These are phyloP conservation scores for Lamprologus lemairii DNA, from an alignment of 2,113 vertebrate genomes.

Conservation along the genomic window DNA sequence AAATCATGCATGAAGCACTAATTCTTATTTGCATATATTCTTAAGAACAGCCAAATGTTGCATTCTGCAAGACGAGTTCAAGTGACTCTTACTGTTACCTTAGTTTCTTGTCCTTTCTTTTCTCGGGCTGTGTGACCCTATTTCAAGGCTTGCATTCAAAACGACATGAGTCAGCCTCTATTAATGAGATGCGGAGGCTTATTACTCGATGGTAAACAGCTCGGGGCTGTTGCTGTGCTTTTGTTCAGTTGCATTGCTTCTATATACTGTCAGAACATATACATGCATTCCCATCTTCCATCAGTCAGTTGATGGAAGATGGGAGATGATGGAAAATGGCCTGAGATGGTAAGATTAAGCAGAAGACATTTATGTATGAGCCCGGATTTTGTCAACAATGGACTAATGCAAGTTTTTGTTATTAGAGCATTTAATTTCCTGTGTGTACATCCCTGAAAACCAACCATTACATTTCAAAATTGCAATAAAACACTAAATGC, in stretches of 20 bases:
- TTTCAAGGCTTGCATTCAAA: constrained; percentile 19
- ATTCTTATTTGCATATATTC: constrained; percentile 17
- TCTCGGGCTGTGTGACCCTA: not conserved
- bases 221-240: not conserved
- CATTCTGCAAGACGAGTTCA: not conserved
- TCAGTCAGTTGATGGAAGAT: not conserved
- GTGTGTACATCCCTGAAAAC: constrained; percentile 10
- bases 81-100: constrained; percentile 1
- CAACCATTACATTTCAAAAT: not conserved
- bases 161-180: constrained; percentile 32
- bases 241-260: not conserved
- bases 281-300: not conserved
- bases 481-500: constrained; percentile 35
- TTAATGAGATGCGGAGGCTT: constrained; percentile 32
- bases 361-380: not conserved
- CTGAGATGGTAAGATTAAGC: not conserved
- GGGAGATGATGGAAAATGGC: not conserved
- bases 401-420: not conserved
- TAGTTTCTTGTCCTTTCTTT: not conserved
- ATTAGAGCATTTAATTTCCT: not conserved
- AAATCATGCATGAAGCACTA: constrained; percentile 23
- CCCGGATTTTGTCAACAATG: not conserved
- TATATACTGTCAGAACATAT: not conserved
- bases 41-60: not conserved
- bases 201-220: constrained; percentile 27